Conservation (phyloP, 2,113 vertebrate genomes). For the Corythornis cristatus region DNA sequence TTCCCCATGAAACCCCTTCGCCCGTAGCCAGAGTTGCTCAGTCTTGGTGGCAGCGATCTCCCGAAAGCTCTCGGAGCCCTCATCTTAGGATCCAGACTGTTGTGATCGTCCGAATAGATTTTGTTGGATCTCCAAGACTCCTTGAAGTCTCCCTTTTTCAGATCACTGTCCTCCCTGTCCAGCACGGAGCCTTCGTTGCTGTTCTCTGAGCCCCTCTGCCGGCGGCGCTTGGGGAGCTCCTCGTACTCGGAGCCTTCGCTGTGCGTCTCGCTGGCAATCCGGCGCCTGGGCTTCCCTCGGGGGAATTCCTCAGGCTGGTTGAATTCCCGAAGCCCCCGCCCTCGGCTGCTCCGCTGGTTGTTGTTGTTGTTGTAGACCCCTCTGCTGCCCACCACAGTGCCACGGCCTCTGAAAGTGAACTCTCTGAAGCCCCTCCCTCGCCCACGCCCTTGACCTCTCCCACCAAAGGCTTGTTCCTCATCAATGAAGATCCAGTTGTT, state of each 20-base stretch:
- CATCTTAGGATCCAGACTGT: constrained; percentile 73
- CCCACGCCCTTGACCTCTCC: constrained; percentile 84
- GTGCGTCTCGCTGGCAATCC: constrained; percentile 93
- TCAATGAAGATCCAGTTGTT: constrained; percentile 99
- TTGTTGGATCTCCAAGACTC: constrained; percentile 96
- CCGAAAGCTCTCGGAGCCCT: constrained; percentile 83
- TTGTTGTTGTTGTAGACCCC: constrained; percentile 67
- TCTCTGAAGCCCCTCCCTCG: constrained; percentile 90
- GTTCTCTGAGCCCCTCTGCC: constrained; percentile 87
- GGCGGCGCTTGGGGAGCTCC: constrained; percentile 92
- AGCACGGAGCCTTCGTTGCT: constrained; percentile 70
- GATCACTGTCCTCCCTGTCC: constrained; percentile 76
- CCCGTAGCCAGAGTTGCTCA: constrained; percentile 85
- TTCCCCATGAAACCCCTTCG: constrained; percentile 82
- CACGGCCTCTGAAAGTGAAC: constrained; percentile 86
- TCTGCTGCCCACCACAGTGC: constrained; percentile 16
- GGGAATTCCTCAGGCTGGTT: constrained; percentile 85
- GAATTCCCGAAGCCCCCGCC: constrained; percentile 83
- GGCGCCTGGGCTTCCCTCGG: constrained; percentile 85
- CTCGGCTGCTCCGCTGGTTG: constrained; percentile 79
- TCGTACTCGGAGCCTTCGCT: constrained; percentile 96
- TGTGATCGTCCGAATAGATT: constrained; percentile 87
- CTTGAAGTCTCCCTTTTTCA: constrained; percentile 82
- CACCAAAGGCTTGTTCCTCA: constrained; percentile 94
- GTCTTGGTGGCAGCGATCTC: constrained; percentile 88